A percentile compares a stretch with the other conserved stretches of the same genome.
phyloP scores from a whole-genome alignment of 2,797 vertebrate species.

The Kryptopterus vitreolus region DNA sequence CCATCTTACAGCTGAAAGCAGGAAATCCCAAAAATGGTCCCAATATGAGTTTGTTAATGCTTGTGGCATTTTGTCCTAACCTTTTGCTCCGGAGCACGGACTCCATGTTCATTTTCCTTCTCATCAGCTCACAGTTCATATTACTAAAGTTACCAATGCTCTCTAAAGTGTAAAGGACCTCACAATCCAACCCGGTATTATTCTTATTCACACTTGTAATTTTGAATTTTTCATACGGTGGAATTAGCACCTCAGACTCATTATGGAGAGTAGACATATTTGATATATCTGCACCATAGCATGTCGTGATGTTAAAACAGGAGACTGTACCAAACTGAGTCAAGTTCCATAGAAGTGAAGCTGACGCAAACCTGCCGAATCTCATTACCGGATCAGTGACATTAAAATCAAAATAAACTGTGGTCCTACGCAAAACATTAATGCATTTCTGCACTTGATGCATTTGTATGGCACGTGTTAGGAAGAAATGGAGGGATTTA shows the following conservation, averaged over 20 bases:
- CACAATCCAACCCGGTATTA: not conserved
- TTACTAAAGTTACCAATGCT: not conserved
- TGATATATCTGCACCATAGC: not conserved
- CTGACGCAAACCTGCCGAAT: conserved; percentile 13
- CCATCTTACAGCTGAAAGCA: no score
- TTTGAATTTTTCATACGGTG: conserved; percentile 9
- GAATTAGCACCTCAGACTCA: conserved; percentile 1
- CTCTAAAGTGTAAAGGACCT: not conserved
- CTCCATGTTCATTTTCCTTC: no score
- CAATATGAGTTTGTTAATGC: no score
- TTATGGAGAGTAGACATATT: accelerated
- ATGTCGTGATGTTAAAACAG: not conserved
- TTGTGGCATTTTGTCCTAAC: no score
- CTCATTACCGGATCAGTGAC: not conserved
- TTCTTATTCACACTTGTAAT: not conserved
- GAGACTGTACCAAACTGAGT: not conserved
- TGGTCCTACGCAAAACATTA: not conserved
- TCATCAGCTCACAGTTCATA: no score
- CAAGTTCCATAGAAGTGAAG: not conserved
- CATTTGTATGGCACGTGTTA: not conserved
- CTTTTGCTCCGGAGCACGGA: no score
- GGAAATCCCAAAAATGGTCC: no score
- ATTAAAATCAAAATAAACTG: accelerated
- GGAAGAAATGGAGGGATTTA: conserved; percentile 9
- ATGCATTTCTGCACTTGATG: not conserved